Percentiles rank a stretch among this genome's conserved stretches.
These are phyloP conservation scores for Agelas oroides DNA, from an alignment of 37 sponge, comb jelly and placozoan species.

Conservation along the genomic window DNA sequence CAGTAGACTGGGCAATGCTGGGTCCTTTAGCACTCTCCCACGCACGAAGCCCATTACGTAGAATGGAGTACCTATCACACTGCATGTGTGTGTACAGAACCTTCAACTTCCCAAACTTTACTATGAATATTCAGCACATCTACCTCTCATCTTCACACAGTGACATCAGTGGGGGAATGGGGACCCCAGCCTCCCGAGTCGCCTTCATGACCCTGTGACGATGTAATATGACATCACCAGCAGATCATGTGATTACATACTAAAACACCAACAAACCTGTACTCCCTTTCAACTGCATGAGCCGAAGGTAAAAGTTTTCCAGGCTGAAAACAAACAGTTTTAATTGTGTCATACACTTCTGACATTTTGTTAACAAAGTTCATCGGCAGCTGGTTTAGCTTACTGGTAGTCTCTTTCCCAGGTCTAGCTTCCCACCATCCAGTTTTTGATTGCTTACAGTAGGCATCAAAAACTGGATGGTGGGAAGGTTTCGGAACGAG, in stretches of 20 bases:
- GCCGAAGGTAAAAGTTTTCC: constrained; percentile 73
- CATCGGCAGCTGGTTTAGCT: too few relatives aligned
- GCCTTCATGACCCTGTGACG: constrained; percentile 65
- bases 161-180: constrained; percentile 64
- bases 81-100: not conserved
- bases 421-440: too few relatives aligned
- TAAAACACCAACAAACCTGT: constrained; percentile 19
- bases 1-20: constrained; percentile 49
- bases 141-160: constrained; percentile 80
- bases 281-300: constrained; percentile 82
- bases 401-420: too few relatives aligned
- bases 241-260: constrained; percentile 3
- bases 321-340: constrained; percentile 40
- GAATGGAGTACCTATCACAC: constrained; percentile 87
- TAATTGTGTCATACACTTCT: not conserved
- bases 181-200: constrained; percentile 51
- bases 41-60: constrained; percentile 77
- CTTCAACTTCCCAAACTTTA: not conserved
- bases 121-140: not conserved
- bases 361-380: too few relatives aligned
- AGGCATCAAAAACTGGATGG: too few relatives aligned
- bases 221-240: not conserved
- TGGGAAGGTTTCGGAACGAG: not conserved
- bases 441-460: too few relatives aligned
- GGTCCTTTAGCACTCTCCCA: constrained; percentile 77